Evolutionary conservation across 2,113 vertebrate species (phyloP).

Genomic region (Meles meles): DNA sequence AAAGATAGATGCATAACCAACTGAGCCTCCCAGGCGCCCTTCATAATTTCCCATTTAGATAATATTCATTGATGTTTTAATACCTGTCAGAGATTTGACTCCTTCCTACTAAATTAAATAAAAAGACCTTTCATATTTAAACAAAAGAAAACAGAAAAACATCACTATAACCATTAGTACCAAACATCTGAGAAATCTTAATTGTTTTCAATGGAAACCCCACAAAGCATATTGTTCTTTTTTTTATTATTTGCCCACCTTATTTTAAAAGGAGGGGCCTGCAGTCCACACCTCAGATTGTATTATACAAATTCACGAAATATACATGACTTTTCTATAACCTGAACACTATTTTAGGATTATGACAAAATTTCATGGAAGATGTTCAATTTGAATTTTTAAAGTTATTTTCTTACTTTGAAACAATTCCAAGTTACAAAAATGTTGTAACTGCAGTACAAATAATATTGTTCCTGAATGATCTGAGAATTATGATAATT

Average conservation of each 20-base stretch:
- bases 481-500: not conserved
- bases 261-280: not conserved
- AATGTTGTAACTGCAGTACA: not conserved
- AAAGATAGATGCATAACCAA: no score
- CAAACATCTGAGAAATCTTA: not conserved
- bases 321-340: not conserved
- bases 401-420: not conserved
- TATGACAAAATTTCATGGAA: not conserved
- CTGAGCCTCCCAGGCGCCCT: no score
- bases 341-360: not conserved
- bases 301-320: not conserved
- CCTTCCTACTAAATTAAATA: not conserved
- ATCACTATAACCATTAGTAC: not conserved
- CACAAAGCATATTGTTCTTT: not conserved
- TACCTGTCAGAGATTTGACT: not conserved
- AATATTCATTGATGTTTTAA: not conserved
- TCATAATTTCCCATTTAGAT: not conserved
- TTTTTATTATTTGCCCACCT: not conserved
- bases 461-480: not conserved
- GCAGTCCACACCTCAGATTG: not conserved
- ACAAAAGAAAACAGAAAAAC: slow-evolving; percentile 1
- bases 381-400: not conserved
- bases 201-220: not conserved
- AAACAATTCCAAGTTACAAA: slow-evolving; percentile 1
- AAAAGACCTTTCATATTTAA: not conserved